Evolutionary conservation across 92 coral and sea anemone species (phyloP).

Genomic region (Diadumene lineata): DNA sequence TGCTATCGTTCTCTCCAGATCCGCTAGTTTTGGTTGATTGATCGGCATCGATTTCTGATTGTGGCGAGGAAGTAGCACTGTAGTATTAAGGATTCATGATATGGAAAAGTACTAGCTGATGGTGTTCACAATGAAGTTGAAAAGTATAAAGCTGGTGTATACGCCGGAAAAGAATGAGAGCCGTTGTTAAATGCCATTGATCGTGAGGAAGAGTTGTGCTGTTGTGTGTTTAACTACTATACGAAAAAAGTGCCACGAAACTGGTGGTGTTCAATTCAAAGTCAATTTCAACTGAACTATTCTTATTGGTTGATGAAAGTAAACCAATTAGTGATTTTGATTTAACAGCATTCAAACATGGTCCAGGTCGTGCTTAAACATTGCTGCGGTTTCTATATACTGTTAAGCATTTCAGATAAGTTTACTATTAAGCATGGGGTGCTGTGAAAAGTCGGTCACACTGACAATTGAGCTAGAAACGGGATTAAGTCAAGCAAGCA

Average conservation of each 20-base stretch:
- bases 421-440: slow-evolving; percentile 23
- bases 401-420: neutral
- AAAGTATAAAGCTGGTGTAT: neutral
- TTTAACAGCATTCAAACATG: slow-evolving; percentile 13
- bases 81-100: slow-evolving; percentile 49
- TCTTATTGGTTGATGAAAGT: slow-evolving; percentile 15
- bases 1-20: neutral
- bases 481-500: neutral
- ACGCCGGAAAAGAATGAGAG: neutral
- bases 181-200: neutral
- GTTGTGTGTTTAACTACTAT: neutral
- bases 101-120: slow-evolving; percentile 32
- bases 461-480: slow-evolving; percentile 18
- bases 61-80: neutral
- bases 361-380: neutral
- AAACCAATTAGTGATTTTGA: slow-evolving; percentile 2
- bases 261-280: neutral
- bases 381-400: slow-evolving; percentile 1
- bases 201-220: neutral
- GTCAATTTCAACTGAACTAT: neutral
- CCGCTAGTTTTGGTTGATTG: neutral
- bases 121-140: neutral
- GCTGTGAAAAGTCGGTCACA: slow-evolving; percentile 23
- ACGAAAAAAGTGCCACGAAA: neutral
- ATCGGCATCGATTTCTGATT: slow-evolving; percentile 12